Base-by-base conservation (phyloP, 1,140 invertebrate species). In the Chironomus tepperi region DNA sequence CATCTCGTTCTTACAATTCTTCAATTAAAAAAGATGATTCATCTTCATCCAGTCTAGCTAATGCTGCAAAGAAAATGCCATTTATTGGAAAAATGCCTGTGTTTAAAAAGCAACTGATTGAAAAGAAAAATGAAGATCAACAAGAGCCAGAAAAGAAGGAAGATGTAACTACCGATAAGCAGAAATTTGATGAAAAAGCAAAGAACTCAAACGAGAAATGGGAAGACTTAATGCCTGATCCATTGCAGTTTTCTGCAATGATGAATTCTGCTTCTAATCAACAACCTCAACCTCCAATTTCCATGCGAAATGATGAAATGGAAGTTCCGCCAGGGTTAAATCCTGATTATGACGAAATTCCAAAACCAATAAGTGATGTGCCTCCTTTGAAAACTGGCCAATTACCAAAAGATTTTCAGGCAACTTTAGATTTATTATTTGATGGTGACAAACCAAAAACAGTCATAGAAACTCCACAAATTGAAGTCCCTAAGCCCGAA, bases 361-460 rank as follows among this genome's bases (percentile, higher is more conserved):
- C 79, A 6, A 79, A 77, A n/a, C 76, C 81, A 12, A 76, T 76
- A 7, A 70, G 74, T 0, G 76, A 75, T 12, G 75, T 74, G 34
- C 76, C 76, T 73, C 64, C 76, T 12, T 74, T 43, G 21, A 72
- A 76, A 12, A 79, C 78, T 73, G 78, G 81, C 47, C 83, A 83
- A 6, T 76, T 88, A 8, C 88, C 88, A 0, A 85, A 88, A 75
- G 90, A 91, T 81, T 83, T 91, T 72, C 89, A 90, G 77, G 89
- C 89, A 70, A 89, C 89, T 0, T 81, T 91, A 3, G 87, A 90
- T 77, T 90, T 91, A 7, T 90, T 91, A 74, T 91, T 90, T 76
- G 89, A 89, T 0, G 77, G 77, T 12, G 76, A 77, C 70, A 8
- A 75, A 75, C 64, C 75, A 77, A 9, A 76, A 42, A 19, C 77